Evolutionary conservation across 2,888 invertebrate genomes (phyloP), one percentile per base, ranked within the genome.

Genomic region (Spodoptera picta): DNA sequence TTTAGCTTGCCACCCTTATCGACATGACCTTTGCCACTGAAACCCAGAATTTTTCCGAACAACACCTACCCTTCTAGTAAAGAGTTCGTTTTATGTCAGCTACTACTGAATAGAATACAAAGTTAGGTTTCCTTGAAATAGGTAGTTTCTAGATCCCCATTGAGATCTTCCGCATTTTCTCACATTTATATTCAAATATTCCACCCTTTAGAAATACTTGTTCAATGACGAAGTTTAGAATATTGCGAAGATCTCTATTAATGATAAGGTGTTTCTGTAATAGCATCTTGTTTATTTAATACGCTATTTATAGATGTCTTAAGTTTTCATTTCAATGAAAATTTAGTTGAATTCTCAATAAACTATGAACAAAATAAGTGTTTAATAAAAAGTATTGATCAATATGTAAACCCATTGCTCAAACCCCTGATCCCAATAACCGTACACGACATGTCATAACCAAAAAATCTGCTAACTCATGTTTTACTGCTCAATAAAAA

Each of bases 161-260:
- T 69, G 85, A 79, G 80, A 80, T 82, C 72, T 81, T 71, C 79
- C 77, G 79, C 66, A 59, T 73, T 49, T 67, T 62, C 57, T 61
- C 80, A 78, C 83, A 87, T 88, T 87, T 84, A 77, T 86, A 88
- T 88, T 88, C 85, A 86, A 85, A 86, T 86, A 83, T 85, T 81
- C 80, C 69, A 76, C 70, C 79, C 79, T 79, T 78, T 69, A 77
- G 64, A 77, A 77, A 79, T 77, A 79, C 73, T 73, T 75, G 74
- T 82, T 79, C 80, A 79, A 80, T 80, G 72, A 77, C 75, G 79
- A 73, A 76, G 76, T 80, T 78, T 69, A 56, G 67, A 69, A 68
- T 65, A 56, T 49, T 65, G 27, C 23, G 41, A 58, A 65, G 60
- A 58, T 65, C 60, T 70, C 55, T 61, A 56, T 65, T 76, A 36